Percentiles rank a stretch among this genome's conserved stretches.
Evolutionary conservation across 2,113 vertebrate species (phyloP).

Genomic region (Pteronura brasiliensis): DNA sequence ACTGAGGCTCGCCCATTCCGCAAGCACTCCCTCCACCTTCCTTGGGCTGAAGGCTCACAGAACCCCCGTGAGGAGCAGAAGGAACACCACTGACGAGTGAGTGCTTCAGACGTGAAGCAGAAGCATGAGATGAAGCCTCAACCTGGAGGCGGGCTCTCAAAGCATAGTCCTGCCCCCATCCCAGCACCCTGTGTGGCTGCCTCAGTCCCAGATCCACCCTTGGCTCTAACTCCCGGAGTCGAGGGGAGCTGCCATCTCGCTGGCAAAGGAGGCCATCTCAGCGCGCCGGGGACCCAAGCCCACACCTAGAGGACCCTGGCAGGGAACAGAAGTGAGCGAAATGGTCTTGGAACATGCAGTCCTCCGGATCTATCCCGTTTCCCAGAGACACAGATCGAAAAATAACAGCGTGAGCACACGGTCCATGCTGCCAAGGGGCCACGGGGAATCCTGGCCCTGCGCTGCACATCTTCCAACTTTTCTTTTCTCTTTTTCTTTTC

Average conservation of each 20-base stretch:
- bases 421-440: neutral
- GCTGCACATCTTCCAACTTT: too few species aligned
- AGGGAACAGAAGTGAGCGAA: neutral
- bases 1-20: neutral
- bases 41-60: fast-evolving
- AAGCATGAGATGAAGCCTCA: fast-evolving
- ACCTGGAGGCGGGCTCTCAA: neutral
- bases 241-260: neutral
- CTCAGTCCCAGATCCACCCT: neutral
- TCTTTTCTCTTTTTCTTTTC: neutral
- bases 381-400: neutral
- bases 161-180: too few species aligned
- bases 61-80: neutral
- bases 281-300: neutral
- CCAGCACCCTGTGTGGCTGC: fast-evolving
- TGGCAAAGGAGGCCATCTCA: neutral
- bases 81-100: neutral
- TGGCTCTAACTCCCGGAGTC: neutral
- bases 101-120: neutral
- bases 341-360: neutral
- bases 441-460: neutral
- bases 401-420: fast-evolving
- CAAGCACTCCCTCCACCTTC: neutral
- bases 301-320: neutral
- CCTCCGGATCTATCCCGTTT: neutral